Base-by-base conservation (phyloP, 37 sponge, comb jelly and placozoan species). In the Halichondria panicea region DNA sequence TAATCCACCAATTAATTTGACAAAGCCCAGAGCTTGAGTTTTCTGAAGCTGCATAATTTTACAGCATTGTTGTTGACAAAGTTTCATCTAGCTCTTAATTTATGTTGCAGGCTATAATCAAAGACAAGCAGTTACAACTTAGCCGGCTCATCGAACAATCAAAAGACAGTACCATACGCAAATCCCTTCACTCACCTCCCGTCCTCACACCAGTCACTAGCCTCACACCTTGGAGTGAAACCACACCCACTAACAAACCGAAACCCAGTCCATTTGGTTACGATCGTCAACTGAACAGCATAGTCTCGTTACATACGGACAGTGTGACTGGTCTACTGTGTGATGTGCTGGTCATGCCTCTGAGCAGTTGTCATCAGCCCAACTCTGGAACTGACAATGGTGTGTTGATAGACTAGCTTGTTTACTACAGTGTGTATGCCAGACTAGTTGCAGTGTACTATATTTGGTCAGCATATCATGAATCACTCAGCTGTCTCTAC, bases 291-390 rank as follows among this genome's bases (percentile, higher is more conserved):
- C 54, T 63, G 24, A 63, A 63, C 19, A 22, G 25, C 44, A 42
- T 66, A n/a, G 74, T 86, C 1, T 44, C 70, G 30, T 48, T 79
- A 19, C 58, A 72, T 36, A 13, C 9, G 38, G 81, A 53, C 34
- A 30, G 27, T 27, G 45, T 68, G 35, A 72, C 75, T 2, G 45
- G 41, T 32, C 50, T 86, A 60, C 15, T 34, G n/a, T 74, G 80
- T 67, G 80, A 86, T 56, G 81, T 74, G 48, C 41, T 86, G 22
- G 60, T 86, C 11, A 40, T 86, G 42, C 84, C 87, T 32, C 61
- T 68, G 19, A 70, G 50, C 62, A 70, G 62, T 37, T 80, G 71
- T 34, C 21, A 34, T 58, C 70, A 70, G 22, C 28, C n/a, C 27
- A 32, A 44, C 1, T 33, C 59, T 25, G 24, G 4, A 15, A 6